Evolutionary conservation across 2,113 vertebrate species (phyloP).

Genomic region (Poeciliopsis retropinna): DNA sequence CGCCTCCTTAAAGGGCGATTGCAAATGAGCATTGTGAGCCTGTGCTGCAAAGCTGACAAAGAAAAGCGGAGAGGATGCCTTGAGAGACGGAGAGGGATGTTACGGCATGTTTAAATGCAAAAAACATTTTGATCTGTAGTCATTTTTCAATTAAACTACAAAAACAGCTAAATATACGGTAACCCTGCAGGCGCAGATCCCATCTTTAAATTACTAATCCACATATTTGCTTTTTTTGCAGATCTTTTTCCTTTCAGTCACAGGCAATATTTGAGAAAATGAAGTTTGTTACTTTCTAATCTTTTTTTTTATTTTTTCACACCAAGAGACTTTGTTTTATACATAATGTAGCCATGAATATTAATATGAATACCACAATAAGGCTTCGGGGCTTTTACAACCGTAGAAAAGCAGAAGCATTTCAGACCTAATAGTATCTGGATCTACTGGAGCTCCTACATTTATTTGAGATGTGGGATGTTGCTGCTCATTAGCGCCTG

Average conservation of each 20-base stretch:
- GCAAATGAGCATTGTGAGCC: conserved; percentile 72
- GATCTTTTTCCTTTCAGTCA: too few relatives aligned
- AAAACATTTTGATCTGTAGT: background rate
- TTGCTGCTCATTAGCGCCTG: conserved; percentile 44
- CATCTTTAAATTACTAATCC: background rate
- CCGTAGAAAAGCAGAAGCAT: conserved; percentile 27
- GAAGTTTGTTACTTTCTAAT: background rate
- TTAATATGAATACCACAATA: conserved; percentile 34
- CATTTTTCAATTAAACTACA: conserved; percentile 39
- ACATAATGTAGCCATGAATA: conserved; percentile 51
- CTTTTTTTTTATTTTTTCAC: background rate
- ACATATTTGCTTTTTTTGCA: background rate
- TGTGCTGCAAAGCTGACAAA: conserved; percentile 58
- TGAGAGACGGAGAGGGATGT: background rate
- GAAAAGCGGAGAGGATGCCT: conserved; percentile 42
- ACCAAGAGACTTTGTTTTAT: conserved; percentile 34
- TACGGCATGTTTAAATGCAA: conserved; percentile 16
- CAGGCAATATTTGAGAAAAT: background rate
- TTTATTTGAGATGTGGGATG: conserved; percentile 33
- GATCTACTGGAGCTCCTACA: conserved; percentile 10
- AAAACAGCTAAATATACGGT: background rate
- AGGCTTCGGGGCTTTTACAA: conserved; percentile 34
- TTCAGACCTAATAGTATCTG: conserved; percentile 20
- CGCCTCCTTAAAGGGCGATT: conserved; percentile 60
- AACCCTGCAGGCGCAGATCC: background rate